Evolutionary conservation across 2,888 invertebrate genomes (phyloP), one percentile per base, ranked within the genome.

Genomic region (Lomographa bimaculata): DNA sequence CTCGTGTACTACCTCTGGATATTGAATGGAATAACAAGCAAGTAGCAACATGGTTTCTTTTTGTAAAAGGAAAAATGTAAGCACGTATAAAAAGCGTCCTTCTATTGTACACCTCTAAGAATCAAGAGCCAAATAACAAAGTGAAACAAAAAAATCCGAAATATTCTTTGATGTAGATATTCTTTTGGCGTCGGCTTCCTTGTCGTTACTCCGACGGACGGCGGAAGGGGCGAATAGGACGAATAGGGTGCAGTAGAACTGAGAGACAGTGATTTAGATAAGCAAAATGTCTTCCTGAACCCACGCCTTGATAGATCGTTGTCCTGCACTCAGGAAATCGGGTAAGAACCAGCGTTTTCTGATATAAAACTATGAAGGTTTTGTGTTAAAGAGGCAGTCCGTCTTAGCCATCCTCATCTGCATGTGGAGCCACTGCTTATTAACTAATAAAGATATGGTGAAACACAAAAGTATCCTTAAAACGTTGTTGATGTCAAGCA

Each of bases 131-230:
- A 38, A 50, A 47, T 46, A 53, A 47, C 46, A 46, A 50, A 40
- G 37, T 35, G 37, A 35, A 42, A 40, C 30, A 33, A 42, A 47
- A 34, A 40, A 40, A 43, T 35, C 27, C 30, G 30, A 27, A 37
- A 33, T 42, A 50, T 45, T 46, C 47, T 47, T 50, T 46, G 46
- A 46, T 46, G 43, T 51, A 38, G 44, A 50, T 54, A 46, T 46
- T 50, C 43, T 39, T 46, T 45, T 40, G 52, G 42, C 27, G 49
- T 40, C 44, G 39, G 7, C 20, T 49, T 47, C 35, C 44, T 50
- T 26, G 24, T 38, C 39, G 39, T 35, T 39, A 34, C 14, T 34
- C 18, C 16, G 9, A 32, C 14, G 14, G n/a, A 14, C 14, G 24
- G 23, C 20, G 27, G 29, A 27, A 26, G 20, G 24, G 30, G 42